These are phyloP conservation scores for Ictidomys tridecemlineatus DNA, from an alignment of 2,113 vertebrate species.

Conservation along the genomic window DNA sequence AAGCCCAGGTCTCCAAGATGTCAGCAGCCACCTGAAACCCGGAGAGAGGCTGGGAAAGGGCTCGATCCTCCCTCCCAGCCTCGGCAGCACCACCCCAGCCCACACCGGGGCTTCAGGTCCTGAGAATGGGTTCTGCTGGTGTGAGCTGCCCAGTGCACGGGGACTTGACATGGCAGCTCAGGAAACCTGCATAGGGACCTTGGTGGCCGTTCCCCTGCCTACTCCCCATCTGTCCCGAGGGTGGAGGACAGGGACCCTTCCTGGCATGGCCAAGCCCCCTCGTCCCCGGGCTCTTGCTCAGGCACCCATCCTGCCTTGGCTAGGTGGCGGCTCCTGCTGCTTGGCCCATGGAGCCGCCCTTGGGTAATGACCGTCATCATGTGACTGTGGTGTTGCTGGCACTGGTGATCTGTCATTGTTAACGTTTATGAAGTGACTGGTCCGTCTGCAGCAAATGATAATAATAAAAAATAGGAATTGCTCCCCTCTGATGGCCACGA, in stretches of 20 bases:
- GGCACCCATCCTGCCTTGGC: too few species aligned
- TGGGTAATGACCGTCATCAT: constrained; percentile 53
- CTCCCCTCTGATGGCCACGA: background rate
- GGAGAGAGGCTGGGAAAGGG: rapidly evolving
- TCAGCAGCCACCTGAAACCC: rapidly evolving
- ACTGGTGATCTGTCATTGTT: constrained; percentile 59
- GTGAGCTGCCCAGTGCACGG: rapidly evolving
- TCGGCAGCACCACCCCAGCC: too few species aligned
- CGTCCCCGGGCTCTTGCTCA: too few species aligned
- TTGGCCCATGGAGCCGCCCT: background rate
- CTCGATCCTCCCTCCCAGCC: rapidly evolving
- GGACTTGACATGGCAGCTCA: rapidly evolving
- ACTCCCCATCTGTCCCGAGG: background rate
- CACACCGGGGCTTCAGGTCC: background rate
- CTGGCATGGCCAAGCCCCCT: too few species aligned
- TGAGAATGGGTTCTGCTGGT: background rate
- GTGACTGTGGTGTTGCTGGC: background rate
- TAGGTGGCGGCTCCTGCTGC: too few species aligned
- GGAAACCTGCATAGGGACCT: rapidly evolving
- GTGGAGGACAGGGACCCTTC: too few species aligned
- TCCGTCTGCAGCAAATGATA: constrained; percentile 60
- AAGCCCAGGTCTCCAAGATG: rapidly evolving
- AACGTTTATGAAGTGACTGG: constrained; percentile 10
- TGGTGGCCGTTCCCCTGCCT: rapidly evolving
- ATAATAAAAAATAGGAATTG: background rate